Evolutionary conservation across 1,140 invertebrate genomes (phyloP), one percentile per base, ranked within the genome.

Genomic region (Mycetomoellerius zeteki): DNA sequence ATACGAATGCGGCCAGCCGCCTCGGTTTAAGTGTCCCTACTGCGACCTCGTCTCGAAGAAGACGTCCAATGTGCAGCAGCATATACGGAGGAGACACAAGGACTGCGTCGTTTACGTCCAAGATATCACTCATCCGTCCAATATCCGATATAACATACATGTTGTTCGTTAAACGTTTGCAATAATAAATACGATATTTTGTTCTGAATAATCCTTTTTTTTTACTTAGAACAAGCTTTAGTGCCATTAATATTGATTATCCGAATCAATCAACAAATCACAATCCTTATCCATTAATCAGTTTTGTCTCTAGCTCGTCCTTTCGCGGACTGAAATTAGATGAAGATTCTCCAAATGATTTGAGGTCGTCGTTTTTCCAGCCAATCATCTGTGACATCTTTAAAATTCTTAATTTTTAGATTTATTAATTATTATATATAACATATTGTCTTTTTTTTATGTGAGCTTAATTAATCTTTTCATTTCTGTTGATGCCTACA

Each of bases 1-100:
- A 73, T 96, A 94, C 89, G 96, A 96, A 84, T 96, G 96, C 77
- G 96, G 96, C 3, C 94, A 96, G 50, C 96, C 96, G 64, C 96
- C 96, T 1, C 93, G 95, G 33, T 96, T 96, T 90, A 95, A 96
- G 76, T 97, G 96, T 87, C 95, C 95, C 8, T 92, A 95, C 78
- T 96, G 96, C 85, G 54, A 92, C 24, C 91, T 95, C 21, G 89
- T 91, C 24, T 95, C 95, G 43, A 95, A 95, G 88, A 94, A 94
- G 73, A 93, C 92, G 16, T 93, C 91, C 3, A 94, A 95, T 58
- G 67, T 95, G 19, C 92, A 90, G 75, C 86, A 89, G 50, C 94
- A 95, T 67, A 93, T 95, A 72, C 72, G 91, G 8, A 77, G 90
- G 60, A 93, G 90, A 58, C 93, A 95, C 85, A 56, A 86, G 12